A percentile compares a stretch with the other conserved stretches of the same genome.
Evolutionary conservation across 2,888 invertebrate genomes (phyloP).

Genomic region (Acleris cristana): DNA sequence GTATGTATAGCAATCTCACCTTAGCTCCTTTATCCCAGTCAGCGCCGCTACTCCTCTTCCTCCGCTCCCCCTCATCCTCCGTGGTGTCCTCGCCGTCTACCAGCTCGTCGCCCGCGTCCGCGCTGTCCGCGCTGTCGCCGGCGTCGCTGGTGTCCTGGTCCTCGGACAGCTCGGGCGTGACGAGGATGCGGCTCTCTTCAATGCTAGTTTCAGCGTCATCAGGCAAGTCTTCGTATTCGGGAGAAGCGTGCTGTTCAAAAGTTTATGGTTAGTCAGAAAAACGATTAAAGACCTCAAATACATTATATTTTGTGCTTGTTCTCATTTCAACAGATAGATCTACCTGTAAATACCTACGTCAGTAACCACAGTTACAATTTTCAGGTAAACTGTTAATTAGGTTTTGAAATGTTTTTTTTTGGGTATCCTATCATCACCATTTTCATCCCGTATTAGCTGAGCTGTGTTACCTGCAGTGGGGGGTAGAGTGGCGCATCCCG

Average conservation of each 20-base stretch:
- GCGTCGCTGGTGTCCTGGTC: conserved; percentile 12
- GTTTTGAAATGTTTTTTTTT: too few relatives aligned
- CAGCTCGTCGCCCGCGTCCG: background rate
- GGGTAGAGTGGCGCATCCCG: conserved; percentile 68
- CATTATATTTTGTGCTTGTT: too few relatives aligned
- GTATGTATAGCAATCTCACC: conserved; percentile 49
- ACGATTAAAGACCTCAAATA: too few relatives aligned
- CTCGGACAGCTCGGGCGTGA: conserved; percentile 49
- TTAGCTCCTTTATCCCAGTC: conserved; percentile 64
- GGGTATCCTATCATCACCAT: too few relatives aligned
- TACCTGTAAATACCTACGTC: too few relatives aligned
- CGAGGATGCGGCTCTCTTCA: conserved; percentile 53
- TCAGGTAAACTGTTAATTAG: too few relatives aligned
- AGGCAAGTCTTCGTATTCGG: conserved; percentile 26
- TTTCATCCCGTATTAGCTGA: too few relatives aligned
- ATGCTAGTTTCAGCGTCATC: conserved; percentile 57
- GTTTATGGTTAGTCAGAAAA: background rate
- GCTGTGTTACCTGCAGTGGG: conserved; percentile 47
- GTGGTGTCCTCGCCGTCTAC: conserved; percentile 41
- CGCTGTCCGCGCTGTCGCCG: conserved; percentile 2
- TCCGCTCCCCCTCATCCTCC: conserved; percentile 38
- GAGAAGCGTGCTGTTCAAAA: conserved; percentile 21
- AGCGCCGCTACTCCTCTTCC: conserved; percentile 64
- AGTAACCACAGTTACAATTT: too few relatives aligned
- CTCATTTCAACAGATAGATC: too few relatives aligned